Base-by-base conservation (phyloP, 2,888 invertebrate genomes). In the Chesias legatella region DNA sequence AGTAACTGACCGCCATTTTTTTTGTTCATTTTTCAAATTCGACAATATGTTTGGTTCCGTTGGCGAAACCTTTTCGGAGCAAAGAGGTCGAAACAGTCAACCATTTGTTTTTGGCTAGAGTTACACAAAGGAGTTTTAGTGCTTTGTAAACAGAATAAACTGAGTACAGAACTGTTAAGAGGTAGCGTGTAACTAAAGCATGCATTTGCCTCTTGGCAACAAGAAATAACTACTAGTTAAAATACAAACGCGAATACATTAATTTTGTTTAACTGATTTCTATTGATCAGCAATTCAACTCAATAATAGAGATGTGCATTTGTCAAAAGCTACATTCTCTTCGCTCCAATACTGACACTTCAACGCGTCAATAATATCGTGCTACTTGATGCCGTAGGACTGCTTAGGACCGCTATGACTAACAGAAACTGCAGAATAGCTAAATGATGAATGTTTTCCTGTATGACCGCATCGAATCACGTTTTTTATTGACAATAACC, bases 61-160 rank as follows among this genome's bases (percentile, higher is more conserved):
- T 42, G 40, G 42, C 38, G 42, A 31, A 23, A 38, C 26, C 20
- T 10, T 25, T 34, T 40, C 9, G 8, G 27, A 46, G 45, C 50
- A 51, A 48, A 39, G 44, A 35, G 38, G 44, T 39, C 28, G 9
- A 37, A 47, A 48, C 40, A 40, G 34, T 50, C 21, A 9, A 22
- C 33, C 26, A 20, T 35, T 40, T 33, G 47, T 47, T 44, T 33
- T 35, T 40, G 30, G 41, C 20, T 44, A 28, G 32, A 25, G 30
- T 53, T 50, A 36, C 54, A 55, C 55, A 55, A 50, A 52, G 28
- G 46, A 43, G 40, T 52, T 48, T 48, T 48, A 40, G 26, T 52
- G 39, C 21, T 10, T 13, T 24, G 25, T 27, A 17, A 17, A 5
- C 8, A 17, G n/a, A 30, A 20, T 20, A 13, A 29, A 20, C 33